Conservation (phyloP, 2,888 invertebrate species). For the Sicus ferrugineus region DNA sequence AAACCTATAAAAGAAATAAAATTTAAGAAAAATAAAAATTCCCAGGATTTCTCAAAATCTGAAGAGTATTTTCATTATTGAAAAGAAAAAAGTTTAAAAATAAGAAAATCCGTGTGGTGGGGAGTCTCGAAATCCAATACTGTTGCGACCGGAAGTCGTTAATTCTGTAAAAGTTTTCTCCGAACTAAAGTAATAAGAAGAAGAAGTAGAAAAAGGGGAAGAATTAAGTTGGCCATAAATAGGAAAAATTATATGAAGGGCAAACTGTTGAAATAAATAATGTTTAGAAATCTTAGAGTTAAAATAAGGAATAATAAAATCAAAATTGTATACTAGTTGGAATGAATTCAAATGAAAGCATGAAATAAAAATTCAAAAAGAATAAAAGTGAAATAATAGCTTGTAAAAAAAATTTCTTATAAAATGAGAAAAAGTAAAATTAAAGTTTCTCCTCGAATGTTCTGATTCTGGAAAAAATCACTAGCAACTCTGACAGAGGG, state of each 20-base stretch:
- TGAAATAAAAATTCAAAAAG: neutral
- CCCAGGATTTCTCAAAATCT: too few species aligned
- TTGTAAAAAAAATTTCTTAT: neutral
- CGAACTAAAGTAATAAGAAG: conserved; percentile 4
- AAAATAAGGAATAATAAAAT: neutral
- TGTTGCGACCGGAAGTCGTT: conserved; percentile 28
- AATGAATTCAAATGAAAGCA: neutral
- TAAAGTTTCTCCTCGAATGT: too few species aligned
- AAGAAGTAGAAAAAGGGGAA: neutral
- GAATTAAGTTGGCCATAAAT: neutral
- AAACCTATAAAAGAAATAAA: conserved; percentile 1
- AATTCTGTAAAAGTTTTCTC: conserved; percentile 6
- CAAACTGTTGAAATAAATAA: too few species aligned
- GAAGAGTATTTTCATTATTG: too few species aligned
- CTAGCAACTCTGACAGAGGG: too few species aligned
- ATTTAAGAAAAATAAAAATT: neutral
- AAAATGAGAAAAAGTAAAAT: too few species aligned
- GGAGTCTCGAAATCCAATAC: neutral
- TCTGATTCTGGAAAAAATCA: too few species aligned
- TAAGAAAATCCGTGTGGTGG: neutral
- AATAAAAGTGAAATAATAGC: neutral
- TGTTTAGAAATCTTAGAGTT: too few species aligned
- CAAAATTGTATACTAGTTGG: neutral
- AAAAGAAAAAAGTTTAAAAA: too few species aligned
- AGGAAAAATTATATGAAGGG: neutral